Evolutionary conservation across 2,888 invertebrate genomes (phyloP), one percentile per base, ranked within the genome.

Genomic region (Dromius quadrimaculatus): DNA sequence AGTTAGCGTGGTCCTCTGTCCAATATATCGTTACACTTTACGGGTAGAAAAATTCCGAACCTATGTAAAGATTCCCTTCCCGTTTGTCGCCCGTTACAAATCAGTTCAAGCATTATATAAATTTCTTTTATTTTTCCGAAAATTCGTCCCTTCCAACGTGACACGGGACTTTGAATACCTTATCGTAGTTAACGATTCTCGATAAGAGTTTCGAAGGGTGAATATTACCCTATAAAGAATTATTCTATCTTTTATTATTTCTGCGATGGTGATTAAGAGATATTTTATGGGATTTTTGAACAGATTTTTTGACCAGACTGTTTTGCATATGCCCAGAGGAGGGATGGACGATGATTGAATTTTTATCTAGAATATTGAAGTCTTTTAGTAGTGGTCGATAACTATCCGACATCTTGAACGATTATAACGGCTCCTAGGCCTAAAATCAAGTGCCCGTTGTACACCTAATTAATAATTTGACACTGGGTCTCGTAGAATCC

Each of bases 81-180:
- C n/a, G 34, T n/a, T n/a, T 32, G 15, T n/a, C n/a, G n/a, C n/a
- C 11, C 9, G 20, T 19, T 54, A 63, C 63, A 63, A 63, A 63
- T 63, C 63, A 63, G 45, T 63, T 23, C 45, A 63, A 63, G 63
- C 63, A 43, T 63, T 63, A 45, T 63, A 63, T 63, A 63, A 63
- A 63, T 63, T 63, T 63, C 63, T 63, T 63, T 63, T 63, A 63
- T 63, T 63, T 63, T 63, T 45, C 45, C 41, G 63, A 63, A 63
- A 45, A 63, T 63, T 63, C 63, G 63, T 13, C 41, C 36, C 22
- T 11, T 22, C 43, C 43, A 19, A 38, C 45, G 43, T 43, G 63
- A 62, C 63, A 43, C 45, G 13, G 36, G n/a, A 63, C 63, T 45
- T 41, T 63, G 63, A 63, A 63, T 63, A 63, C 45, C 63, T 43